Evolutionary conservation across 2,113 vertebrate species (phyloP).

Genomic region (Proterorhinus semilunaris): DNA sequence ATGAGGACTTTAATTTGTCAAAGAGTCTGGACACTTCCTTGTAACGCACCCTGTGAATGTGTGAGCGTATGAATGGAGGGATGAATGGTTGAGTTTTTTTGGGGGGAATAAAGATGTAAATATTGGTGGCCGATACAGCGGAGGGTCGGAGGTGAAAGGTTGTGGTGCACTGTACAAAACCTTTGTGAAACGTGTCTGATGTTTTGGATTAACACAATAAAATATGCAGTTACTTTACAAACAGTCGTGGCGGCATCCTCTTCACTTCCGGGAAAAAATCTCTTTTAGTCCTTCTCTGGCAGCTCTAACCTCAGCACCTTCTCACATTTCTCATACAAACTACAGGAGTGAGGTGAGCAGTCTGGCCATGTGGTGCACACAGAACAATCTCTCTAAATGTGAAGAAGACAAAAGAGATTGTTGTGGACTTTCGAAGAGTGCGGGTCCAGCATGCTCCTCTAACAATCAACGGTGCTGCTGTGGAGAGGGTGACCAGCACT

Average conservation of each 20-base stretch:
- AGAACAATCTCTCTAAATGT: no score
- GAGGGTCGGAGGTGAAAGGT: conserved; percentile 53
- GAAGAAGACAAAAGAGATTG: no score
- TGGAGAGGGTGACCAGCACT: no score
- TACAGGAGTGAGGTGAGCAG: no score
- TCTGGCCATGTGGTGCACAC: no score
- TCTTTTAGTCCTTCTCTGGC: not conserved
- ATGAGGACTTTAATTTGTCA: conserved; percentile 50
- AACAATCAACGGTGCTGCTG: no score
- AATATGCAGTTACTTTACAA: conserved; percentile 68
- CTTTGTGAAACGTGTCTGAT: conserved; percentile 75
- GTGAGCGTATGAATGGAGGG: conserved; percentile 6
- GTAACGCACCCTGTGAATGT: conserved; percentile 4
- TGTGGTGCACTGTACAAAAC: conserved; percentile 75
- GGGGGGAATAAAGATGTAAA: conserved; percentile 55
- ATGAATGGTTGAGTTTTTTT: conserved; percentile 21
- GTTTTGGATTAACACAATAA: conserved; percentile 82
- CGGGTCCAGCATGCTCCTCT: no score
- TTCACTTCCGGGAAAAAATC: not conserved
- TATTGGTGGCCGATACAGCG: conserved; percentile 50
- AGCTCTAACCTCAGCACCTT: no score
- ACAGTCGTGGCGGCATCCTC: not conserved
- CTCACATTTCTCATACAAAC: no score
- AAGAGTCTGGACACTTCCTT: conserved; percentile 6
- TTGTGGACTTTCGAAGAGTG: no score